Evolutionary conservation across 1,140 invertebrate species (phyloP).

Genomic region (Penaeus indicus): DNA sequence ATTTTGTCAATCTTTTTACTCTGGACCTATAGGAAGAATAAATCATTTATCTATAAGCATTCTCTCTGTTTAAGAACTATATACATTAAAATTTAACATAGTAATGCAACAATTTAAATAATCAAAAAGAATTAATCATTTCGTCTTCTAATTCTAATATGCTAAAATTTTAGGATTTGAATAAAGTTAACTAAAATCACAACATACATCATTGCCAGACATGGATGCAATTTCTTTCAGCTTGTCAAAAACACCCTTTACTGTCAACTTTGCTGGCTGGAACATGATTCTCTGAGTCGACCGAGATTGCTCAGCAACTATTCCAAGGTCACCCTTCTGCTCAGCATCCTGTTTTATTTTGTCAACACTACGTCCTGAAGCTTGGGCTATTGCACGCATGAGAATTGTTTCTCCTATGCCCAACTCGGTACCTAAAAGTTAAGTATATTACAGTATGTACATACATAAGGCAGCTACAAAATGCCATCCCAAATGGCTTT

Average conservation of each 20-base stretch:
- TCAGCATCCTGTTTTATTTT: conserved; percentile 89
- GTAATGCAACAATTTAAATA: no score
- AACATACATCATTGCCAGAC: conserved; percentile 82
- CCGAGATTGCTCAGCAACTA: conserved; percentile 92
- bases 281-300: conserved; percentile 92
- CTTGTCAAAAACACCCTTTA: conserved; percentile 83
- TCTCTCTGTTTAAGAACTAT: not conserved
- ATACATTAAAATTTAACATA: no score
- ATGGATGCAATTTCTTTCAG: conserved; percentile 92
- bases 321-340: conserved; percentile 88
- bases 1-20: conserved; percentile 94
- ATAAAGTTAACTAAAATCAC: not conserved
- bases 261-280: conserved; percentile 73
- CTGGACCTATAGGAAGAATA: conserved; percentile 76
- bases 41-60: not conserved
- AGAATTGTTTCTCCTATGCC: conserved; percentile 94
- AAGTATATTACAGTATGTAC: not conserved
- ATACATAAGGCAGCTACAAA: not conserved
- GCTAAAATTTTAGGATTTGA: not conserved
- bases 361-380: conserved; percentile 87
- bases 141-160: no score
- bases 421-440: conserved; percentile 79
- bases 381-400: conserved; percentile 94
- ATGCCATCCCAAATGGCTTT: not conserved
- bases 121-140: no score